Percentiles rank a stretch among this genome's conserved stretches.
Evolutionary conservation across 2,797 vertebrate genomes (phyloP).

Genomic region (Martes flavigula): DNA sequence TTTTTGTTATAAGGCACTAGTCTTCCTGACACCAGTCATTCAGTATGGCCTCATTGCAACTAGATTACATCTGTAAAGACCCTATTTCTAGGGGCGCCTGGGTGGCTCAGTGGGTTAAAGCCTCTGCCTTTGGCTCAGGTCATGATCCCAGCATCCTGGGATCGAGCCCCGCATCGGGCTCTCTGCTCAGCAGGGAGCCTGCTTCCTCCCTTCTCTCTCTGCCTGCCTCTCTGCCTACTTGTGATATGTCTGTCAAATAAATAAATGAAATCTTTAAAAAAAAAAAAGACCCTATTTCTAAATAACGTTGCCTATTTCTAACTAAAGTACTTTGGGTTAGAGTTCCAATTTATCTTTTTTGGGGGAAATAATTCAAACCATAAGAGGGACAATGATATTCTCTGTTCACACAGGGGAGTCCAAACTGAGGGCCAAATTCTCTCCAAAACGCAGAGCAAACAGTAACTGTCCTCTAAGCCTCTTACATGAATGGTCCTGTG

Average conservation of each 20-base stretch:
- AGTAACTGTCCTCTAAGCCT: not conserved
- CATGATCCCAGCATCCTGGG: no score
- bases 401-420: not conserved
- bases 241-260: no score
- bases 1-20: not conserved
- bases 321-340: not conserved
- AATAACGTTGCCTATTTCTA: not conserved
- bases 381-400: not conserved
- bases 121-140: no score
- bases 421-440: not conserved
- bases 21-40: not conserved
- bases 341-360: not conserved
- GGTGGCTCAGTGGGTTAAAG: no score
- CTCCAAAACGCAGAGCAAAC: not conserved
- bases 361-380: not conserved
- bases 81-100: not conserved
- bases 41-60: not conserved
- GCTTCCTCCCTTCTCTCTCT: no score
- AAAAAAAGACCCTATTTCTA: not conserved
- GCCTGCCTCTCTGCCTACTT: no score
- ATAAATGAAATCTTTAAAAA: no score
- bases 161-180: no score
- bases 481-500: no score
- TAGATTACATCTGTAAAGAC: not conserved
- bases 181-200: no score